Percentiles rank a stretch among this genome's conserved stretches.
Evolutionary conservation across 2,797 vertebrate genomes (phyloP).

Genomic region (Acrocephalus scirpaceus): DNA sequence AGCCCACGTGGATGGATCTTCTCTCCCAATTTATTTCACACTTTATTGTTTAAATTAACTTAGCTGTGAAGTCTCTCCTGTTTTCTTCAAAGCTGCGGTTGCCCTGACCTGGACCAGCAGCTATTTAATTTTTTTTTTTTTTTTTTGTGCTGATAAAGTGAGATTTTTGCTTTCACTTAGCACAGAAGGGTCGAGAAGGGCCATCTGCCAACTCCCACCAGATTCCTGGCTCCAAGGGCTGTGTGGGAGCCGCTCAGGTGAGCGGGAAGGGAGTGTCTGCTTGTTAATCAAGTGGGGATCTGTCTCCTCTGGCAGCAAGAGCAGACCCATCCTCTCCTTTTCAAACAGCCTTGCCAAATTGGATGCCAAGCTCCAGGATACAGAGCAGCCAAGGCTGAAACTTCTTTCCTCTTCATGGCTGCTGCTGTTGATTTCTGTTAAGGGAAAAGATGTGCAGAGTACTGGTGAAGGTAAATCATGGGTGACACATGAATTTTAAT

Average conservation of each 20-base stretch:
- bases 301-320: neutral
- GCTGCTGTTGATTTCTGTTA: neutral
- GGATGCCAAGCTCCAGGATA: neutral
- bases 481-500: neutral
- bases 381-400: neutral
- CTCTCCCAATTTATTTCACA: neutral
- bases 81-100: neutral
- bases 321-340: neutral
- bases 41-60: constrained; percentile 15
- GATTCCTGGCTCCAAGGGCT: neutral
- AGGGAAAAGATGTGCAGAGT: neutral
- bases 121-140: neutral
- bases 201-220: neutral
- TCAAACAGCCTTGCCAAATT: neutral
- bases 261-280: neutral
- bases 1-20: neutral
- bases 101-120: neutral
- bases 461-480: neutral
- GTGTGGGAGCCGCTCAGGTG: neutral
- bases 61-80: neutral
- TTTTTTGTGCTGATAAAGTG: neutral
- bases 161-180: neutral
- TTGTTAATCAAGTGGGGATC: neutral
- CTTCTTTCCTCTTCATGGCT: neutral
- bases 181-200: neutral